Percentiles rank a stretch among this genome's conserved stretches.
These are phyloP conservation scores for Myanophis thanlyinensis DNA, from an alignment of 2,113 vertebrate genomes.

Conservation along the genomic window DNA sequence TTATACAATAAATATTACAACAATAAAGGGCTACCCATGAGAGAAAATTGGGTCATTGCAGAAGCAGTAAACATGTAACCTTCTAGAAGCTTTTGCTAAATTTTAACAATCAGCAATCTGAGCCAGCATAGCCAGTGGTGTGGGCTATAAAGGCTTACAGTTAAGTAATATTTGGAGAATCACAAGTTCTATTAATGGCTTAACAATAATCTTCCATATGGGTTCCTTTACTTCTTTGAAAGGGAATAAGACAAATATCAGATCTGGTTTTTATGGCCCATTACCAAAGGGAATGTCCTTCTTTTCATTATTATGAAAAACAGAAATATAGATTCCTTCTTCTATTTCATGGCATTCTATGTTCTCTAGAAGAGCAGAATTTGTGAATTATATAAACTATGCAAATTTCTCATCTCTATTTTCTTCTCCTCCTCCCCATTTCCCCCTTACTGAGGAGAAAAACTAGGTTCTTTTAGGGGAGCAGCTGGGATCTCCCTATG, in stretches of 20 bases:
- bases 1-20: too few relatives aligned
- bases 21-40: too few relatives aligned
- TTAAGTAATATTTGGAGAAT: not conserved
- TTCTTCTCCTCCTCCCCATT: not conserved
- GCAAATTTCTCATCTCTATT: too few relatives aligned
- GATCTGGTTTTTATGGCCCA: not conserved
- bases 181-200: not conserved
- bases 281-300: not conserved
- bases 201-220: not conserved
- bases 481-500: not conserved
- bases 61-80: too few relatives aligned
- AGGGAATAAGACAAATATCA: not conserved
- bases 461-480: not conserved
- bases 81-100: not conserved
- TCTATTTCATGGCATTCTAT: not conserved
- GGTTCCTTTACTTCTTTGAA: not conserved
- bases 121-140: not conserved
- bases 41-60: too few relatives aligned
- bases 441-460: not conserved
- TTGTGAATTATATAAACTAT: not conserved
- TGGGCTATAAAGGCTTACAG: not conserved
- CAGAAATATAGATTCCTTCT: not conserved
- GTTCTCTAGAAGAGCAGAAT: not conserved
- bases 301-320: not conserved
- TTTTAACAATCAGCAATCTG: not conserved